These are phyloP conservation scores for Phymastichus coffea DNA, from an alignment of 1,140 invertebrate species.

Conservation along the genomic window DNA sequence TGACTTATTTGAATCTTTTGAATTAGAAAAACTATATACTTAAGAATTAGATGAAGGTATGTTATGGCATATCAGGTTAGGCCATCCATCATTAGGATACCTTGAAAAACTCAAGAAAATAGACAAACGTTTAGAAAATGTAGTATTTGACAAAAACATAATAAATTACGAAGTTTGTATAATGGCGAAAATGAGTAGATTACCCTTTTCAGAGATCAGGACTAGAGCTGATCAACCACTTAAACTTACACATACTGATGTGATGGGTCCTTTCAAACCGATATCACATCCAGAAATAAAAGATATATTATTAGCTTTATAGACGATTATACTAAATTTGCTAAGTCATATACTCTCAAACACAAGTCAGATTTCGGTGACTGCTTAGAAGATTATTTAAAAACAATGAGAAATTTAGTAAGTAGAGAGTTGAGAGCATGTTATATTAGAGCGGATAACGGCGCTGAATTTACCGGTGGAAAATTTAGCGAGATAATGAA, in stretches of 20 bases:
- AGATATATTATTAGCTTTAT: constrained; percentile 13
- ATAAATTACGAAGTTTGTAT: constrained; percentile 30
- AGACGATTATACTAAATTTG: constrained; percentile 21
- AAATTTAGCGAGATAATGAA: too few species aligned
- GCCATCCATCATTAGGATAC: constrained; percentile 12
- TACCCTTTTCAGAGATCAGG: constrained; percentile 26
- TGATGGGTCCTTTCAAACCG: constrained; percentile 24
- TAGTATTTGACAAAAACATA: constrained; percentile 9
- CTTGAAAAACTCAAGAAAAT: constrained; percentile 6
- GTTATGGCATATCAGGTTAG: constrained; percentile 21
- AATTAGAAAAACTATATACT: background rate
- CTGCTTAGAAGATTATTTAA: too few species aligned
- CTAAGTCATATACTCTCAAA: too few species aligned
- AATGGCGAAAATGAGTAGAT: constrained; percentile 27
- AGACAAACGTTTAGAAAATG: constrained; percentile 6
- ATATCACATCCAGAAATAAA: constrained; percentile 16
- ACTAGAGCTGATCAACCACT: constrained; percentile 21
- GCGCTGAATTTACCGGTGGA: constrained; percentile 11
- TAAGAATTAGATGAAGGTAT: constrained; percentile 21
- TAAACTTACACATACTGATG: constrained; percentile 24
- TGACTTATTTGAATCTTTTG: background rate
- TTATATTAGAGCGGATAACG: constrained; percentile 22
- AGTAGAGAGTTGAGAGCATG: constrained; percentile 21
- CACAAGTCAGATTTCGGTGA: too few species aligned
- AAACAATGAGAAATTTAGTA: too few species aligned